Percentiles rank a stretch among this genome's conserved stretches.
Evolutionary conservation across 2,888 invertebrate genomes (phyloP).

Genomic region (Sarcophaga subvicina): DNA sequence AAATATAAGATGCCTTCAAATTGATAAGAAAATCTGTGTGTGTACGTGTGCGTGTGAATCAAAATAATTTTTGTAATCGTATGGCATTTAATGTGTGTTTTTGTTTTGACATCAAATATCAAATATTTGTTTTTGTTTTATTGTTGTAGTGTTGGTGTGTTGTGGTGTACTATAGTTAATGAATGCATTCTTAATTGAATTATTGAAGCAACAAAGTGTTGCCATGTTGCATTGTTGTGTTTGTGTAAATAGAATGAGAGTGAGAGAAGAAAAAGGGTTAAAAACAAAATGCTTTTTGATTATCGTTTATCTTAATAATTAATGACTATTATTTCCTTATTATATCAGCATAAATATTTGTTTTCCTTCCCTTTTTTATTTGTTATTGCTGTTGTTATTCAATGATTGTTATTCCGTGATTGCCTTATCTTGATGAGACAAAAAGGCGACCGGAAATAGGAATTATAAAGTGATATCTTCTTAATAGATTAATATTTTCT

Average conservation of each 20-base stretch:
- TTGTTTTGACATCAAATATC: constrained; percentile 32
- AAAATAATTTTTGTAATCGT: constrained; percentile 48
- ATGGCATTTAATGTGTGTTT: constrained; percentile 43
- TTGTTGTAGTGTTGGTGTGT: constrained; percentile 8
- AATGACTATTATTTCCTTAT: not conserved
- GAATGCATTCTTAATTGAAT: constrained; percentile 12
- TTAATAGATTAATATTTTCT: too few relatives aligned
- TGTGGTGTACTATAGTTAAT: constrained; percentile 2
- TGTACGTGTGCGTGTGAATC: constrained; percentile 1
- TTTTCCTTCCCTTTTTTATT: not conserved
- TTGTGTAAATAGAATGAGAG: not conserved
- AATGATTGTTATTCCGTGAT: too few relatives aligned
- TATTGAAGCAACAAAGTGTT: constrained; percentile 31
- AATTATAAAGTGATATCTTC: too few relatives aligned
- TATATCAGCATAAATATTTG: not conserved
- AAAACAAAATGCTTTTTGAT: not conserved
- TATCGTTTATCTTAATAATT: not conserved
- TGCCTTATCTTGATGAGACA: too few relatives aligned
- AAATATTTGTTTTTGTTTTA: not conserved
- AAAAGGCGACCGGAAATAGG: too few relatives aligned
- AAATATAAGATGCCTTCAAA: not conserved
- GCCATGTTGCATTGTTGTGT: constrained; percentile 3
- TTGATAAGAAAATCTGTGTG: not conserved
- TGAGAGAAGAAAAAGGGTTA: constrained; percentile 29
- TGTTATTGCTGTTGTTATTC: not conserved